Evolutionary conservation across 2,797 vertebrate genomes (phyloP), one percentile per base, ranked within the genome.

Genomic region (Chelon labrosus): DNA sequence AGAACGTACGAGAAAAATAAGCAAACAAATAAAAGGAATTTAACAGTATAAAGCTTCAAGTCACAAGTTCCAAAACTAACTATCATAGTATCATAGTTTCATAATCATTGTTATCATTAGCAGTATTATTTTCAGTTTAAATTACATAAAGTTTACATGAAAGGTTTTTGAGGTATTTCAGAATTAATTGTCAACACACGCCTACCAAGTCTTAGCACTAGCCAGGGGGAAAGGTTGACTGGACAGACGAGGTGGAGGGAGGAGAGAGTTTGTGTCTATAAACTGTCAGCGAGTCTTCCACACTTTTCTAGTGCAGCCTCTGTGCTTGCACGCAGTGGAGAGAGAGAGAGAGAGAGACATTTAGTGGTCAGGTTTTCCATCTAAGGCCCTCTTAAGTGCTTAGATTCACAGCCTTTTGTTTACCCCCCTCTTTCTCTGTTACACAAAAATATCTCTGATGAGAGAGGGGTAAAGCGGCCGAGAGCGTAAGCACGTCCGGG

Each of bases 111-210:
- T 94, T 92, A 93, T 94, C 93, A 93, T 93, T 94, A 94, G 90
- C 92, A 93, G 94, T 95, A 91, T 91, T 91, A 91, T 92, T 92
- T 93, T 95, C 88, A 93, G 92, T 93, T 93, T 95, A 96, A 96
- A 96, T 98, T 97, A 99, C 97, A 98, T 98, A 98, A 98, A 98
- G 96, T 98, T 97, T 98, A 98, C 97, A 98, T 96, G 97, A 98
- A 98, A 98, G 95, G 96, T 93, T 91, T 97, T 98, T 99, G 98
- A 97, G 97, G 98, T 99, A 99, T 99, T 98, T 99, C 96, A 97
- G 97, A 98, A 97, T 98, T 96, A 97, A 98, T 98, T 98, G 96
- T 98, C 96, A 97, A 97, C 93, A 98, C 93, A 91, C 57, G 94
- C 97, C 97, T 96, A 94, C 95, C 93, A 65, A 86, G 91, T 95